phyloP scores from a whole-genome alignment of 2,888 invertebrate species.

The Anaspis maculata region DNA sequence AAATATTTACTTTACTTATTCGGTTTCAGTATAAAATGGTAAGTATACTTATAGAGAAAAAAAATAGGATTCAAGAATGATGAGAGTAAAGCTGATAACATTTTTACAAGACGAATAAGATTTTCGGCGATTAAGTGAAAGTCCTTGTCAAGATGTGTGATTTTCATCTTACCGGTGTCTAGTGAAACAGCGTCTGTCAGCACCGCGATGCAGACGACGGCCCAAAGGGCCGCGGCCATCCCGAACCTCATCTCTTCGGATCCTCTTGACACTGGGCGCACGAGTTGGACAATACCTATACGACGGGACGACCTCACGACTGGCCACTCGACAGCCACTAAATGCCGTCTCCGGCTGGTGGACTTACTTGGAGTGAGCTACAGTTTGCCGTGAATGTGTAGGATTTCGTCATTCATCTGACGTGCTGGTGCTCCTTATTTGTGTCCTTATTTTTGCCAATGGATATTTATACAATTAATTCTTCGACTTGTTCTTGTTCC shows the following conservation, averaged over 20 bases:
- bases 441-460: conserved; percentile 11
- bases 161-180: conserved; percentile 44
- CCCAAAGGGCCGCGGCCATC: conserved; percentile 30
- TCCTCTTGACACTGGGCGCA: conserved; percentile 8
- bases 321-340: conserved; percentile 23
- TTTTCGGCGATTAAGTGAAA: too few species aligned
- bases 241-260: conserved; percentile 20
- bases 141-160: too few species aligned
- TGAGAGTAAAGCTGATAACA: too few species aligned
- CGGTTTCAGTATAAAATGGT: too few species aligned
- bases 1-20: too few species aligned
- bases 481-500: too few species aligned
- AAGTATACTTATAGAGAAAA: too few species aligned
- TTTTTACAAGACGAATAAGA: too few species aligned
- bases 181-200: conserved; percentile 43
- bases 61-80: too few species aligned
- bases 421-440: conserved; percentile 26
- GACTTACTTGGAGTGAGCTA: conserved; percentile 22
- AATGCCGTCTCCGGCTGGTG: conserved; percentile 16
- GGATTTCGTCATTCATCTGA: conserved; percentile 23
- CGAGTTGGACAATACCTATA: too few species aligned
- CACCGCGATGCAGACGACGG: conserved; percentile 35
- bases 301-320: conserved; percentile 22
- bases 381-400: conserved; percentile 18
- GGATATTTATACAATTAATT: too few species aligned